Conservation (phyloP, 2,797 vertebrate genomes). For the Nasua narica region DNA sequence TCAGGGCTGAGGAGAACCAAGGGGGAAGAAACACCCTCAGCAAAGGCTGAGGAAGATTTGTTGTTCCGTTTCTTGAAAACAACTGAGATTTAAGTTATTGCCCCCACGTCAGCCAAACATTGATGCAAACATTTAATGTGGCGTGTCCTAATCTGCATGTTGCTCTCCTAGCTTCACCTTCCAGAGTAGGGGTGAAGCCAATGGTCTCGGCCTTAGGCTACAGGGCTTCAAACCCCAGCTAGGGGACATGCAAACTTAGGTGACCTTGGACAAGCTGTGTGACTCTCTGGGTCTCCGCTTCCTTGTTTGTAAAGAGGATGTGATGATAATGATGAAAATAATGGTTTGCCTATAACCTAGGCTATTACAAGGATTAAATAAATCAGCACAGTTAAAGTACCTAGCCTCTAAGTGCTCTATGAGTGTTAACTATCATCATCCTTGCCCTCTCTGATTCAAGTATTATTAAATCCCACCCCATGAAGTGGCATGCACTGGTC, state of each 20-base stretch:
- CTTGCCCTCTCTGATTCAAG: background rate
- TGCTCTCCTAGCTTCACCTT: background rate
- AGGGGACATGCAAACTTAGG: background rate
- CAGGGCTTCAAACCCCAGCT: background rate
- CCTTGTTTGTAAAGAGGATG: background rate
- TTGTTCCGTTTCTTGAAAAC: background rate
- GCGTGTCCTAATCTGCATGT: background rate
- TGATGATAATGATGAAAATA: background rate
- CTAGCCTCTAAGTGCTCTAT: background rate
- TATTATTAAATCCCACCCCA: background rate
- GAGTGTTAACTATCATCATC: background rate
- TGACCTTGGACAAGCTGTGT: background rate
- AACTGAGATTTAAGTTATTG: background rate
- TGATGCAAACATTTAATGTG: background rate
- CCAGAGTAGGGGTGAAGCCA: background rate
- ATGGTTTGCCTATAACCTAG: background rate
- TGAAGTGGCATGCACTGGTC: background rate
- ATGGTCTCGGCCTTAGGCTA: background rate
- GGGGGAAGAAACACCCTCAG: background rate
- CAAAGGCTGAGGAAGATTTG: background rate
- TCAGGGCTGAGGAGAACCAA: background rate
- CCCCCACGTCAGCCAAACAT: background rate
- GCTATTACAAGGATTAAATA: background rate
- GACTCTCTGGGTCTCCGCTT: background rate
- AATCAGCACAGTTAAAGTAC: background rate